Conservation (phyloP, 2,113 vertebrate species). For the Stictonetta naevosa region DNA sequence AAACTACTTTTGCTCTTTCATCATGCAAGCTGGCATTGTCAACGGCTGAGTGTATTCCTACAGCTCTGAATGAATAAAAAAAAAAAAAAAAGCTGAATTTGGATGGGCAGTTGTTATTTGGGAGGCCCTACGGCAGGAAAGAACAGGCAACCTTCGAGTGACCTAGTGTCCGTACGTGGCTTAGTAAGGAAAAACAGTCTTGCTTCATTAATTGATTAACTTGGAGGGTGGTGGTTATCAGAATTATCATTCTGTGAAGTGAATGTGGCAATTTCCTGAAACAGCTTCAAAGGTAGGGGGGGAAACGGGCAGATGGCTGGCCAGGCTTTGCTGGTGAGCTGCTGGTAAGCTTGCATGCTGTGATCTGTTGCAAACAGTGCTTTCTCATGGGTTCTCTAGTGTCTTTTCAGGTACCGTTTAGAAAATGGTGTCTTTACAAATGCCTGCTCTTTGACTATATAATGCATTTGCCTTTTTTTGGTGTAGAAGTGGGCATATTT, state of each 20-base stretch:
- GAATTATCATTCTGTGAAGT: not conserved
- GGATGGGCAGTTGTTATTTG: slow-evolving; percentile 57
- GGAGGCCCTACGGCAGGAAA: slow-evolving; percentile 45
- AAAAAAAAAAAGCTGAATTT: slow-evolving; percentile 28
- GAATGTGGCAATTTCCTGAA: not conserved
- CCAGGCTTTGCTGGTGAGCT: slow-evolving; percentile 72
- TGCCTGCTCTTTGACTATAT: not conserved
- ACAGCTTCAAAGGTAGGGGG: not conserved
- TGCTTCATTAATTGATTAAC: slow-evolving; percentile 40
- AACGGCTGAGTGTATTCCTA: slow-evolving; percentile 77
- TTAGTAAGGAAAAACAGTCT: slow-evolving; percentile 50
- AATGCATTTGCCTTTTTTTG: not conserved
- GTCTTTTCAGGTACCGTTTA: not conserved
- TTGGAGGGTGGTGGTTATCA: slow-evolving; percentile 1
- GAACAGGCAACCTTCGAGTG: slow-evolving; percentile 49
- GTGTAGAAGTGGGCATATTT: not conserved
- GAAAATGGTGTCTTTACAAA: slow-evolving; percentile 44
- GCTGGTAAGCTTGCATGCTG: not conserved
- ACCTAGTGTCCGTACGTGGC: not conserved
- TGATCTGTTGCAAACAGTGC: not conserved
- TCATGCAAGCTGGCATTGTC: slow-evolving; percentile 81
- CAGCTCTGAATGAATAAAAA: slow-evolving; percentile 67
- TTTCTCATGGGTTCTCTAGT: not conserved
- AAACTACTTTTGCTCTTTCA: slow-evolving; percentile 86
- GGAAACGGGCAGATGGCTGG: slow-evolving; percentile 72